Evolutionary conservation across 2,888 invertebrate genomes (phyloP).

Genomic region (Proisotoma minuta): DNA sequence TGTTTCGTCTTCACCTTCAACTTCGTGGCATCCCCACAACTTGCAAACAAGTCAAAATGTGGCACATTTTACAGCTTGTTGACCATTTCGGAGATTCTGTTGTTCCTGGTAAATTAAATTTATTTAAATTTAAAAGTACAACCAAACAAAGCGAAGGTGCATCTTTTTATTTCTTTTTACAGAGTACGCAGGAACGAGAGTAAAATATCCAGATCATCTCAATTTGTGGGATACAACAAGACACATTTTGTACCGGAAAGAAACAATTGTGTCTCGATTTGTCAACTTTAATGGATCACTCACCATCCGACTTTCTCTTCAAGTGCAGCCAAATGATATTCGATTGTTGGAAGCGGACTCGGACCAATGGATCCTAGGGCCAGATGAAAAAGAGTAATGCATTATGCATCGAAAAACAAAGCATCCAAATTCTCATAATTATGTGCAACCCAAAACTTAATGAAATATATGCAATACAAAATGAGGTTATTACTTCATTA

Average conservation of each 20-base stretch:
- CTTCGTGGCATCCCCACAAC: constrained; percentile 26
- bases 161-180: background rate
- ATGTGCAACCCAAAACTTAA: too few relatives aligned
- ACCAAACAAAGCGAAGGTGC: too few relatives aligned
- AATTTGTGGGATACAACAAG: constrained; percentile 31
- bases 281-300: constrained; percentile 14
- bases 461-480: too few relatives aligned
- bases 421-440: too few relatives aligned
- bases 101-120: constrained; percentile 22
- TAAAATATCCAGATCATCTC: constrained; percentile 33
- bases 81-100: constrained; percentile 33
- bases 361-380: constrained; percentile 30
- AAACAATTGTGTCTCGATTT: constrained; percentile 28
- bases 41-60: constrained; percentile 29
- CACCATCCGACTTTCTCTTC: constrained; percentile 26
- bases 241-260: constrained; percentile 31
- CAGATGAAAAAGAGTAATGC: background rate
- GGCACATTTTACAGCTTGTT: constrained; percentile 30
- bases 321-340: constrained; percentile 30
- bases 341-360: constrained; percentile 24
- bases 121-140: background rate
- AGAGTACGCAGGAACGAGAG: constrained; percentile 25
- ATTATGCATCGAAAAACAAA: background rate
- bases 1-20: constrained; percentile 36
- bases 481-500: too few relatives aligned